Evolutionary conservation across 2,113 vertebrate species (phyloP).

Genomic region (Barbus barbus): DNA sequence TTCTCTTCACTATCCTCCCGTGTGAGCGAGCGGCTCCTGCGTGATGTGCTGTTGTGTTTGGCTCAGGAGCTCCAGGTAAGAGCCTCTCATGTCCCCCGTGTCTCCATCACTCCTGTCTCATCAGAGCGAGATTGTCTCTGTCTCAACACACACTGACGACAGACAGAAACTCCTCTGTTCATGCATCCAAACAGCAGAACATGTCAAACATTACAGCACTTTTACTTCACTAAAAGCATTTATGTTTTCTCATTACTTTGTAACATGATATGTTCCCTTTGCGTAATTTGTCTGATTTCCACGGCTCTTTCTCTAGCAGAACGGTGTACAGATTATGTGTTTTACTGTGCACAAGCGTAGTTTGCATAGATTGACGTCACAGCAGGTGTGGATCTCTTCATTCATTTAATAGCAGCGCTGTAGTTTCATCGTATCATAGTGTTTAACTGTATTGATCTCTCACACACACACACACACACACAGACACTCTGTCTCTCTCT

Average conservation of each 20-base stretch:
- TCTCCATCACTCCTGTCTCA: not conserved
- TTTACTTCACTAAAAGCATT: not conserved
- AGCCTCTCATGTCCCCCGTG: not conserved
- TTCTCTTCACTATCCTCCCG: conserved; percentile 61
- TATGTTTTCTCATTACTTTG: not conserved
- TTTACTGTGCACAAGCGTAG: no score
- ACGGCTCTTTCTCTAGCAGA: not conserved
- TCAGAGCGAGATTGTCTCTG: not conserved
- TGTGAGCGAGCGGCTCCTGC: conserved; percentile 50
- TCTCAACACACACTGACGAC: not conserved
- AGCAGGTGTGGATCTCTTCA: no score
- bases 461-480: no score
- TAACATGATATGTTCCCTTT: not conserved
- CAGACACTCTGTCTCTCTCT: no score
- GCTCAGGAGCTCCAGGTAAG: conserved; percentile 55
- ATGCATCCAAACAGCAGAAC: no score
- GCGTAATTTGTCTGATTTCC: not conserved
- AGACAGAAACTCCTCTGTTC: not conserved
- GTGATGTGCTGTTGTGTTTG: conserved; percentile 35
- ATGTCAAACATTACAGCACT: not conserved
- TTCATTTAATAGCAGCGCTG: no score
- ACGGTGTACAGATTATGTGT: not conserved
- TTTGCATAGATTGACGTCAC: no score
- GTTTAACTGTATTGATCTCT: no score
- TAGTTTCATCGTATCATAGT: no score